A percentile compares a stretch with the other conserved stretches of the same genome.
These are phyloP conservation scores for Parazoanthus darwini DNA, from an alignment of 92 coral and sea anemone genomes.

Conservation along the genomic window DNA sequence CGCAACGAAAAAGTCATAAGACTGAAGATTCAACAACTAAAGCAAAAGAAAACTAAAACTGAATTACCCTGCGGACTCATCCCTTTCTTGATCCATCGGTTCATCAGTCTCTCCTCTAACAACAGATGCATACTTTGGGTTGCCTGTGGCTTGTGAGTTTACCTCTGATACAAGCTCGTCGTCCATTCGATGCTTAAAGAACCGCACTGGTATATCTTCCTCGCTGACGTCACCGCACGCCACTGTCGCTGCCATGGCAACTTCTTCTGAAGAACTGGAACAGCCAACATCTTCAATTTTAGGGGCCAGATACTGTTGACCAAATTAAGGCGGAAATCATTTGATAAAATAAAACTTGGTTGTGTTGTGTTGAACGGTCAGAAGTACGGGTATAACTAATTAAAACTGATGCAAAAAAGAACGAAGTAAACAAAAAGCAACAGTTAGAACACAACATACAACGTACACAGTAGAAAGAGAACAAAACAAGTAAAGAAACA, in stretches of 20 bases:
- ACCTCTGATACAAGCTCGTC: slow-evolving; percentile 48
- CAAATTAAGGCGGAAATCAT: neutral
- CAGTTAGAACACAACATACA: too few relatives aligned
- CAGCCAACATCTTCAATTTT: slow-evolving; percentile 54
- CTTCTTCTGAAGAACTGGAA: slow-evolving; percentile 63
- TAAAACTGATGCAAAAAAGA: too few relatives aligned
- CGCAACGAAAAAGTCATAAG: too few relatives aligned
- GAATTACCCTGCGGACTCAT: slow-evolving; percentile 22
- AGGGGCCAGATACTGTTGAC: slow-evolving; percentile 34
- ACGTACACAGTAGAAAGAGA: too few relatives aligned
- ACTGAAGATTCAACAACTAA: too few relatives aligned
- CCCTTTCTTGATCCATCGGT: slow-evolving; percentile 26
- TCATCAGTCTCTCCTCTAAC: slow-evolving; percentile 2
- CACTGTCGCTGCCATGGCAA: slow-evolving; percentile 73
- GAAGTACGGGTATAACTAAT: too few relatives aligned
- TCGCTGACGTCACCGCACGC: slow-evolving; percentile 61
- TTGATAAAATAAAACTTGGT: too few relatives aligned
- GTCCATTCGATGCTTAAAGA: slow-evolving; percentile 45
- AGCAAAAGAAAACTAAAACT: neutral
- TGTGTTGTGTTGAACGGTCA: too few relatives aligned
- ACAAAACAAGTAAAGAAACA: too few relatives aligned
- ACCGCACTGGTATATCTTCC: slow-evolving; percentile 73
- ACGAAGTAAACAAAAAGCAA: too few relatives aligned
- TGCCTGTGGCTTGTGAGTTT: slow-evolving; percentile 61
- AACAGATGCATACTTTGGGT: slow-evolving; percentile 55